These are phyloP conservation scores for Luffia ferchaultella DNA, from an alignment of 2,888 invertebrate genomes.

Conservation along the genomic window DNA sequence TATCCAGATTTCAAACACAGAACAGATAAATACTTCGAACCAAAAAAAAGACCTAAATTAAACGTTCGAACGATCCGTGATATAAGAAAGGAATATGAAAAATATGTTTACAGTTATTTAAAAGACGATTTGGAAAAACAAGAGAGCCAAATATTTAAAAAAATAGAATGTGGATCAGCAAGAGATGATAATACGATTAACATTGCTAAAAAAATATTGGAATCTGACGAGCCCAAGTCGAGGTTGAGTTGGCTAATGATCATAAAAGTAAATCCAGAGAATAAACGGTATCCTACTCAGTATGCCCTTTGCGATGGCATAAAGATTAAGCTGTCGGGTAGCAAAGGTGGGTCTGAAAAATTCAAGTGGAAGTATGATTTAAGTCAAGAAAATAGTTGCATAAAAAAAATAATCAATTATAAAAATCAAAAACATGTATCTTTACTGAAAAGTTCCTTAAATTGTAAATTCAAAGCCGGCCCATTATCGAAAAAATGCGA, in stretches of 20 bases:
- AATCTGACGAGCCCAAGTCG: slow-evolving; percentile 32
- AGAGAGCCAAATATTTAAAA: slow-evolving; percentile 34
- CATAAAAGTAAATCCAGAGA: slow-evolving; percentile 43
- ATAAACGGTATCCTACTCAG: slow-evolving; percentile 29
- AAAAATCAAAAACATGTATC: slow-evolving; percentile 17
- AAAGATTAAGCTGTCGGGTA: slow-evolving; percentile 40
- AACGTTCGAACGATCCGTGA: slow-evolving; percentile 50
- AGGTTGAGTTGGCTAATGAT: slow-evolving; percentile 53
- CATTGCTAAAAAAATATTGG: slow-evolving; percentile 34
- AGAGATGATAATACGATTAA: slow-evolving; percentile 35
- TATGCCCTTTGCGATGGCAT: slow-evolving; percentile 42
- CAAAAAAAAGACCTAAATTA: slow-evolving; percentile 34
- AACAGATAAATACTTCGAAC: slow-evolving; percentile 35
- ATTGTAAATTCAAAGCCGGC: slow-evolving; percentile 62
- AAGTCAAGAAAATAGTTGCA: slow-evolving; percentile 17
- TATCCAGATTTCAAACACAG: slow-evolving; percentile 28
- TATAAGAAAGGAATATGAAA: slow-evolving; percentile 39
- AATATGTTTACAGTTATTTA: slow-evolving; percentile 33
- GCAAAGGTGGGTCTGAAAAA: slow-evolving; percentile 41
- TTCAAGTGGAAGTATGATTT: slow-evolving; percentile 35
- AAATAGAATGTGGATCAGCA: slow-evolving; percentile 37
- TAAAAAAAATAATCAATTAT: background rate
- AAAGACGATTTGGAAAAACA: slow-evolving; percentile 37
- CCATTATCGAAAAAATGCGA: slow-evolving; percentile 57
- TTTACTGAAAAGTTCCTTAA: slow-evolving; percentile 27